Evolutionary conservation across 2,113 vertebrate species (phyloP).

Genomic region (Ctenodactylus gundi): DNA sequence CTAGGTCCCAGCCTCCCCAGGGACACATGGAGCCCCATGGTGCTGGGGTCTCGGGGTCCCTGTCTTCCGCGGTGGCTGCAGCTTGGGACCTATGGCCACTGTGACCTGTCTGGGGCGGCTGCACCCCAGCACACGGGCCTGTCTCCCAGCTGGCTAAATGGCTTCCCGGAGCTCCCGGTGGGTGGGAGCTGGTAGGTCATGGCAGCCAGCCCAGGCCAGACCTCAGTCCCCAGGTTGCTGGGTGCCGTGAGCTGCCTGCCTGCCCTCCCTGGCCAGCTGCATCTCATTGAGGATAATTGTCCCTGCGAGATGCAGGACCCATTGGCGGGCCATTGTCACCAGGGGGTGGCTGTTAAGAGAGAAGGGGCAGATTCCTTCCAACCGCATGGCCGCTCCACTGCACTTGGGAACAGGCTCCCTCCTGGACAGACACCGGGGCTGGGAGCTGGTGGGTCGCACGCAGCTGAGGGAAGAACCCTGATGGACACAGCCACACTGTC

Average conservation of each 20-base stretch:
- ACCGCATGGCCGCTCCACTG: slow-evolving; percentile 61
- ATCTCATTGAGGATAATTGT: slow-evolving; percentile 64
- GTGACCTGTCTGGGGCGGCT: too few species aligned
- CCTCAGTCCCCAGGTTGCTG: not conserved
- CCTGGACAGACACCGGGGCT: slow-evolving; percentile 59
- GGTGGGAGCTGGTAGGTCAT: not conserved
- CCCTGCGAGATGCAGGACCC: not conserved
- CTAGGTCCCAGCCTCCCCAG: not conserved
- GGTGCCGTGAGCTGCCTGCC: not conserved
- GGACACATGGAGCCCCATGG: not conserved
- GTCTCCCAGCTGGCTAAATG: not conserved
- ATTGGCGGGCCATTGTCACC: too few species aligned
- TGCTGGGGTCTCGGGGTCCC: not conserved
- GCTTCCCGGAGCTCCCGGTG: not conserved
- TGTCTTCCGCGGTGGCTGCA: not conserved
- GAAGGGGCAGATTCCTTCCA: slow-evolving; percentile 72
- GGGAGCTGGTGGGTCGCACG: slow-evolving; percentile 11
- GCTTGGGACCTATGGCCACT: not conserved
- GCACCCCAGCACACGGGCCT: too few species aligned
- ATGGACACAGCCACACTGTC: not conserved
- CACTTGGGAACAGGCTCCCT: slow-evolving; percentile 56
- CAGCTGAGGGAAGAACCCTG: not conserved
- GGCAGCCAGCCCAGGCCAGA: not conserved
- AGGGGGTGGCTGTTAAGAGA: slow-evolving; percentile 68
- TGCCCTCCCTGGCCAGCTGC: slow-evolving; percentile 58